A percentile compares a stretch with the other conserved stretches of the same genome.
Conservation (phyloP, 2,797 vertebrate genomes). For the Xyrichtys novacula region DNA sequence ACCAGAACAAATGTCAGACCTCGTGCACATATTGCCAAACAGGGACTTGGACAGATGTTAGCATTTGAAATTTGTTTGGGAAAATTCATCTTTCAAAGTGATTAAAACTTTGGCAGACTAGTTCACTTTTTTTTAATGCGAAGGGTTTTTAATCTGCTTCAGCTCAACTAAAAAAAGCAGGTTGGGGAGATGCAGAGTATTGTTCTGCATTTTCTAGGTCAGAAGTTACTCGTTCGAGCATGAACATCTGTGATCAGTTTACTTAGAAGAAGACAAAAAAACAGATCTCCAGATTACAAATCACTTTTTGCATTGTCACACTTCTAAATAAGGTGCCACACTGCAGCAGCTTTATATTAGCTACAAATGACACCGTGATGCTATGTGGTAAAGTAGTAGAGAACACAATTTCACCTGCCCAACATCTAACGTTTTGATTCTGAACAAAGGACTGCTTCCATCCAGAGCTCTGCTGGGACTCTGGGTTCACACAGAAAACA, state of each 20-base stretch:
- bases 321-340: neutral
- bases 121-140: conserved; percentile 41
- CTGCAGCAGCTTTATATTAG: neutral
- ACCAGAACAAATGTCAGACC: conserved; percentile 74
- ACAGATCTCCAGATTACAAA: neutral
- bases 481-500: conserved; percentile 48
- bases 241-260: conserved; percentile 5
- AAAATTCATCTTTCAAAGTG: conserved; percentile 47
- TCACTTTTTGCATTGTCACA: neutral
- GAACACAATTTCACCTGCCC: conserved; percentile 26
- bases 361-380: neutral
- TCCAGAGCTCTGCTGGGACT: conserved; percentile 34
- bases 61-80: conserved; percentile 59
- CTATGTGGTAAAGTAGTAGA: neutral
- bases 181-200: neutral
- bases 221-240: neutral
- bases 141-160: conserved; percentile 16
- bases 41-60: conserved; percentile 72
- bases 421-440: conserved; percentile 32
- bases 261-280: neutral
- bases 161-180: conserved; percentile 3
- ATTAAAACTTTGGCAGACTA: conserved; percentile 47
- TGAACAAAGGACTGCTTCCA: conserved; percentile 38
- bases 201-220: neutral
- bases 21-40: conserved; percentile 67